Conservation (phyloP, 2,888 invertebrate species). For the Athrips mouffetella region DNA sequence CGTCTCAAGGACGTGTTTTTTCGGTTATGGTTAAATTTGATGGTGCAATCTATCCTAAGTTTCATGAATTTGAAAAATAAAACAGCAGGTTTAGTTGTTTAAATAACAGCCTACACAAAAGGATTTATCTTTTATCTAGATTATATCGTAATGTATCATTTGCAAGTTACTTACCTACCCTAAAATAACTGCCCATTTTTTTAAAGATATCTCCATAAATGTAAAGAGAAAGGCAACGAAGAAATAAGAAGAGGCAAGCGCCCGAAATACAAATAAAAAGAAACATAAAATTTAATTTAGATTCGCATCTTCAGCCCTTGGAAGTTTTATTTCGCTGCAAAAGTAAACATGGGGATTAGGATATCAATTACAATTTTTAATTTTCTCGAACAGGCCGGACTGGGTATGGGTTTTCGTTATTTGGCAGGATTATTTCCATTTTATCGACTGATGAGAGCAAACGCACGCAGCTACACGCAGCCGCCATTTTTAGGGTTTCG, state of each 20-base stretch:
- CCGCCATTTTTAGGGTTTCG: too few relatives aligned
- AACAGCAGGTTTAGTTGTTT: too few relatives aligned
- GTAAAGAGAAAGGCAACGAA: background rate
- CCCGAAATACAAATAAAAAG: conserved; percentile 10
- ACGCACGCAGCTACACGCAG: background rate
- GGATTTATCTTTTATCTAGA: too few relatives aligned
- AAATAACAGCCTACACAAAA: too few relatives aligned
- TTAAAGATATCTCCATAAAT: background rate
- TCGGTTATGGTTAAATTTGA: too few relatives aligned
- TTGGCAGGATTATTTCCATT: background rate
- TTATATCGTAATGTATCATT: too few relatives aligned
- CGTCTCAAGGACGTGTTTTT: too few relatives aligned
- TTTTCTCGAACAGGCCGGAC: conserved; percentile 2
- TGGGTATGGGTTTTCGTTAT: background rate
- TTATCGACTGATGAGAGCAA: background rate
- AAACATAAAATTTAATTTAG: conserved; percentile 10
- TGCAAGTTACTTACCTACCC: too few relatives aligned
- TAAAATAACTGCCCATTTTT: too few relatives aligned
- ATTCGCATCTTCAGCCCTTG: background rate
- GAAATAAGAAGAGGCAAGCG: background rate
- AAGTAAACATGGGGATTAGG: conserved; percentile 8
- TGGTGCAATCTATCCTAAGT: too few relatives aligned
- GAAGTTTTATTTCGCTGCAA: conserved; percentile 2
- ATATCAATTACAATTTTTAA: conserved; percentile 12
- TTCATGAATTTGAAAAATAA: too few relatives aligned